Percentiles rank a stretch among this genome's conserved stretches.
These are phyloP conservation scores for Xestia ashworthii DNA, from an alignment of 2,888 invertebrate species.

Conservation along the genomic window DNA sequence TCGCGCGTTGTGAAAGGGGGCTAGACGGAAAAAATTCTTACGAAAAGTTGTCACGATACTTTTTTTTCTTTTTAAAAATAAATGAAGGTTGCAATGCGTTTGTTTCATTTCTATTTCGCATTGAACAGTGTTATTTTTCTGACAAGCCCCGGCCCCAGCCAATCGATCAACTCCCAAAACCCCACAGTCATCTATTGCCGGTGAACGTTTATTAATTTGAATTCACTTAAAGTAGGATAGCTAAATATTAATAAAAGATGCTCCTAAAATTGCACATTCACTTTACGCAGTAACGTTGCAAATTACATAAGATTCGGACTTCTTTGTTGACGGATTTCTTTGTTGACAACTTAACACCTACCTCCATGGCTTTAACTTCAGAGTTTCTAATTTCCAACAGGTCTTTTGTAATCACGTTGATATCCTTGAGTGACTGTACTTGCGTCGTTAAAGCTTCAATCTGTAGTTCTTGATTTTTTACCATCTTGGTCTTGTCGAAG, in stretches of 20 bases:
- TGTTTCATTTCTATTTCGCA: too few relatives aligned
- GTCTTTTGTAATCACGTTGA: slow-evolving; percentile 95
- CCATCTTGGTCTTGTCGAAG: slow-evolving; percentile 94
- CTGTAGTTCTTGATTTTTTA: slow-evolving; percentile 95
- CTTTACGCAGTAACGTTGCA: not conserved
- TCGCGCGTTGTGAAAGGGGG: too few relatives aligned
- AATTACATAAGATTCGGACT: not conserved
- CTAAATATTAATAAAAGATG: not conserved
- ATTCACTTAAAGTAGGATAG: not conserved
- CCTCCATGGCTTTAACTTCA: slow-evolving; percentile 94
- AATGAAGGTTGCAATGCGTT: too few relatives aligned
- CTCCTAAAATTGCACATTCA: not conserved
- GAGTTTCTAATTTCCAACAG: slow-evolving; percentile 94
- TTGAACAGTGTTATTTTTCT: too few relatives aligned
- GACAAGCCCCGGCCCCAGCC: not conserved
- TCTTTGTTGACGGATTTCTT: too few relatives aligned
- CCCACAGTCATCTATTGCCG: not conserved
- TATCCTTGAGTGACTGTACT: slow-evolving; percentile 94
- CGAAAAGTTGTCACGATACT: too few relatives aligned
- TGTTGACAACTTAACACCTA: slow-evolving; percentile 65
- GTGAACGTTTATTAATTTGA: not conserved
- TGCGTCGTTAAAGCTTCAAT: slow-evolving; percentile 93
- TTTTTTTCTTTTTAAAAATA: too few relatives aligned
- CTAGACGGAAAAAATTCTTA: too few relatives aligned
- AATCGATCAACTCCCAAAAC: not conserved